These are phyloP conservation scores for Scaptomyza pallida DNA, from an alignment of 1,140 invertebrate species.

Conservation along the genomic window DNA sequence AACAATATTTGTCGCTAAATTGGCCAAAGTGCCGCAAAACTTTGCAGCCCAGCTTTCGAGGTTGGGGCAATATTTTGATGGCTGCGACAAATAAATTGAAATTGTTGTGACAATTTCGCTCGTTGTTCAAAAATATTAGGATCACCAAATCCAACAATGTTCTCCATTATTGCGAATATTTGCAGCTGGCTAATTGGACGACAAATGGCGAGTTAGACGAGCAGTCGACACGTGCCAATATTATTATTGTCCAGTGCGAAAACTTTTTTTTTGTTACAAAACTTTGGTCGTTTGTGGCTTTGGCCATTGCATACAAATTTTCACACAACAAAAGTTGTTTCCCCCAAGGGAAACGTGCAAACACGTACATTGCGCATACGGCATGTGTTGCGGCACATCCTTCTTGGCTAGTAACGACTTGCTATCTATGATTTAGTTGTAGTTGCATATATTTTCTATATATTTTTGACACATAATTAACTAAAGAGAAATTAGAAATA, in stretches of 20 bases:
- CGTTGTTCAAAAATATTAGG: conserved; percentile 21
- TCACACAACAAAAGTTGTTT: conserved; percentile 10
- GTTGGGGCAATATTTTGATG: conserved; percentile 41
- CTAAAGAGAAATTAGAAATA: not conserved
- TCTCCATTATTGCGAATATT: conserved; percentile 20
- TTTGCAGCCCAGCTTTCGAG: conserved; percentile 39
- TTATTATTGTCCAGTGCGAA: conserved; percentile 18
- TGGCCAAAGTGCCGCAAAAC: conserved; percentile 52
- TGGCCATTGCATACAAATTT: conserved; percentile 5
- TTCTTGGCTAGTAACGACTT: not conserved
- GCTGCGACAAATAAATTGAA: conserved; percentile 65
- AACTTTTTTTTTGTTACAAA: conserved; percentile 11
- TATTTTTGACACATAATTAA: not conserved
- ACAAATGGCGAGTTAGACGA: conserved; percentile 19
- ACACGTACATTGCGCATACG: conserved; percentile 31
- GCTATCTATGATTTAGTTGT: not conserved
- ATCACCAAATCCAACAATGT: conserved; percentile 37
- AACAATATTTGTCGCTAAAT: conserved; percentile 70
- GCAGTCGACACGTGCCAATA: conserved; percentile 27
- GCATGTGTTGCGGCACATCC: conserved; percentile 14
- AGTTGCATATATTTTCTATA: not conserved
- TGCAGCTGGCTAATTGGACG: conserved; percentile 53
- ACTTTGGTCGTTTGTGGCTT: conserved; percentile 55
- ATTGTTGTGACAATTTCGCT: conserved; percentile 74
- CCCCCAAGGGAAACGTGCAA: not conserved